Evolutionary conservation across 2,888 invertebrate genomes (phyloP), one percentile per base, ranked within the genome.

Genomic region (Chrysolina oricalcia): DNA sequence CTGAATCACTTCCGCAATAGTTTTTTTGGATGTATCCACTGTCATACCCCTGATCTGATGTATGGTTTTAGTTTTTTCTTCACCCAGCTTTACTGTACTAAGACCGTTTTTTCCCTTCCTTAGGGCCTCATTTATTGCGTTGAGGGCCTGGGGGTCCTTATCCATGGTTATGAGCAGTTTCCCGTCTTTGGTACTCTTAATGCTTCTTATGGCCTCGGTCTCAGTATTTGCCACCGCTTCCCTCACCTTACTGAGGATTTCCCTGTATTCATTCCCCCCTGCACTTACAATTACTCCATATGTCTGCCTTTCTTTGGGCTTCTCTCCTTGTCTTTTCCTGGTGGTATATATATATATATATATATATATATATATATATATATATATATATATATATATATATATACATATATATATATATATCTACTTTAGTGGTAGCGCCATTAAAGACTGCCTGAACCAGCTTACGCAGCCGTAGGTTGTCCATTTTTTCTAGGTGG

Each of bases 81-180:
- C 43, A 8, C 43, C 43, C 13, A 43, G 9, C 43, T 43, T 43
- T 8, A 43, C 43, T 13, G 13, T 43, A 8, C 13, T 9, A 43
- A 43, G 43, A 13, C 43, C 43, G 9, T 43, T 43, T 11, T 43
- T 43, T 43, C 43, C 43, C 43, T 13, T 43, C 43, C 13, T 43
- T 27, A 65, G 17, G 10, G 64, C 43, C 13, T 17, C 17, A 15
- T 23, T 65, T 3, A 65, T 21, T 2, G 15, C 46, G 11, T 41
- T 43, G 15, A 65, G 43, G 5, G 64, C 64, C 43, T 43, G 19
- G 10, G 9, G 41, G 15, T 64, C 21, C 21, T 41, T 64, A 19
- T 64, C 43, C 6, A 43, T 65, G 64, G 64, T 65, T 41, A 65
- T 17, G 8, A 65, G 64, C 64, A 65, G 43, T 43, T 65, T 65